phyloP scores from a whole-genome alignment of 2,113 vertebrate species.

The Phylloscopus trochilus region DNA sequence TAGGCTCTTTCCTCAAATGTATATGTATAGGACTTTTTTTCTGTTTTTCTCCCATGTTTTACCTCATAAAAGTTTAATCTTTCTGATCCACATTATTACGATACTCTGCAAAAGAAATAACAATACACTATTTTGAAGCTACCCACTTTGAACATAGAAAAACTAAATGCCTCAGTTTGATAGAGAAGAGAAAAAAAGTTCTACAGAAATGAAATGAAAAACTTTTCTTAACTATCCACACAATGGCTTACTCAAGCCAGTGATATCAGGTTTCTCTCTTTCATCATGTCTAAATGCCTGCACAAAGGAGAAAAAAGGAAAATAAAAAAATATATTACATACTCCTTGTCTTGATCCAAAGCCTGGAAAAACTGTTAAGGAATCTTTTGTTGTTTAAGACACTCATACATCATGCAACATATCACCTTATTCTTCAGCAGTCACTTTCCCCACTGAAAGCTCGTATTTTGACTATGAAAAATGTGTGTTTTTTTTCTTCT shows the following conservation, averaged over 20 bases:
- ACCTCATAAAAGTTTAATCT: not conserved
- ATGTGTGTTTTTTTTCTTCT: conserved; percentile 15
- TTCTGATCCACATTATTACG: conserved; percentile 3
- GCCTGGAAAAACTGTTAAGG: not conserved
- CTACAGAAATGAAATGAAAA: conserved; percentile 20
- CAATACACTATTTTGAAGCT: conserved; percentile 3
- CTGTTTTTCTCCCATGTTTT: not conserved
- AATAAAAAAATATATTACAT: conserved; percentile 10
- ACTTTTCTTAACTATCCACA: conserved; percentile 36
- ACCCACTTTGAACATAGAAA: not conserved
- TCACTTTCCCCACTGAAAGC: not conserved
- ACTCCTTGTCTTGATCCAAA: conserved; percentile 24
- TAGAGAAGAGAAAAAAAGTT: not conserved
- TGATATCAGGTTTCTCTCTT: conserved; percentile 26
- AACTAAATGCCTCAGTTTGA: not conserved
- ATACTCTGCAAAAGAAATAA: conserved; percentile 9
- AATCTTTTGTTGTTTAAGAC: conserved; percentile 46
- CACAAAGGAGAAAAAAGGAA: conserved; percentile 26
- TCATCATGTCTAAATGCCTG: conserved; percentile 10
- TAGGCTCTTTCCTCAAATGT: not conserved
- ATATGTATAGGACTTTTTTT: not conserved
- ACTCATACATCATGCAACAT: conserved; percentile 23
- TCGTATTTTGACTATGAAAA: conserved; percentile 28
- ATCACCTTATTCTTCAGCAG: not conserved
- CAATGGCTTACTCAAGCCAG: conserved; percentile 10